These are phyloP conservation scores for Drosophila ercepeae DNA, from an alignment of 1,140 invertebrate genomes.

Conservation along the genomic window DNA sequence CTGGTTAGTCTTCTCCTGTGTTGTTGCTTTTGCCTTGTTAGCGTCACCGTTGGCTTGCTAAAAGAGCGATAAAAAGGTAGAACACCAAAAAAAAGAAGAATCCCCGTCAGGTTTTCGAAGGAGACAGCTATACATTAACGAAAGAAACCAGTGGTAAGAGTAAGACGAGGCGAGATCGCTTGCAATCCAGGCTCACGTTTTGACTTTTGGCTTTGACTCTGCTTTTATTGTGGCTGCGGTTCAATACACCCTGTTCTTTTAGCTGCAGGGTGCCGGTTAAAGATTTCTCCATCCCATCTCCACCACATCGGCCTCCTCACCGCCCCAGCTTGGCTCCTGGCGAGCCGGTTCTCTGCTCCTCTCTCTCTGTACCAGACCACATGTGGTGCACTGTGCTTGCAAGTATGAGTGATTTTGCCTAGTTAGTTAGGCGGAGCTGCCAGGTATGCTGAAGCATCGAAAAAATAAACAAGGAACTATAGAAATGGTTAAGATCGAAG, in stretches of 20 bases:
- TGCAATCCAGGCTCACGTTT: conserved; percentile 75
- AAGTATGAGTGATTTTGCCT: conserved; percentile 79
- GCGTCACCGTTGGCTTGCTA: conserved; percentile 70
- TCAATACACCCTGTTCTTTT: conserved; percentile 71
- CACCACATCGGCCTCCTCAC: too few species aligned
- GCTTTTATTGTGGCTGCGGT: conserved; percentile 45
- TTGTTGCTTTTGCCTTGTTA: conserved; percentile 61
- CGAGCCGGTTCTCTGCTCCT: conserved; percentile 59
- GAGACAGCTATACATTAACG: background rate
- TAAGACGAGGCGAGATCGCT: conserved; percentile 6
- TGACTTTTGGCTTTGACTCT: conserved; percentile 74
- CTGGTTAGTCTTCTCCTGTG: conserved; percentile 20
- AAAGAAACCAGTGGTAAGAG: background rate
- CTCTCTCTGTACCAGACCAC: conserved; percentile 44
- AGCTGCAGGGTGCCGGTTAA: conserved; percentile 72
- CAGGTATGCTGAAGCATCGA: conserved; percentile 48
- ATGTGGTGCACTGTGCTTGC: conserved; percentile 54
- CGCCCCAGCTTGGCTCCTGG: conserved; percentile 20
- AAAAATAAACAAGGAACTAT: conserved; percentile 14
- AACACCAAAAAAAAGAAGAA: conserved; percentile 15
- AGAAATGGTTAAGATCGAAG: background rate
- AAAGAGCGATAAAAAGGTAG: conserved; percentile 74
- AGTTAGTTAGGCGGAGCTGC: conserved; percentile 58
- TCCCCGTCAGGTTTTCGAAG: conserved; percentile 29
- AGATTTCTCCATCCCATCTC: conserved; percentile 30